Evolutionary conservation across 2,113 vertebrate genomes (phyloP), one percentile per base, ranked within the genome.

Genomic region (Chaenocephalus aceratus): DNA sequence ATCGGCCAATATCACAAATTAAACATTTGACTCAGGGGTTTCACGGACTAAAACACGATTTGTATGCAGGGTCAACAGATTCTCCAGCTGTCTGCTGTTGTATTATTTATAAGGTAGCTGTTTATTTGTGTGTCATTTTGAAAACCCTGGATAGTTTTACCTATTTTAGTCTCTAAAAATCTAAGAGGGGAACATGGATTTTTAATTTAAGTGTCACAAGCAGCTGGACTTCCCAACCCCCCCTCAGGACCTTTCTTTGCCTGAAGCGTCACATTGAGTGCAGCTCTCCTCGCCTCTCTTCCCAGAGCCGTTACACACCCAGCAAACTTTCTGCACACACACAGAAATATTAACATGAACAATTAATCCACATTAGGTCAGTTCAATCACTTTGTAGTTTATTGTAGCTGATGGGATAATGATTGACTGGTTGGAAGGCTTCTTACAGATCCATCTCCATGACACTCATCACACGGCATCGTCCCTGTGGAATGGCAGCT

Each of bases 381-480:
- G 0, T 30, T 26, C 11, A 72, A 15, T 41, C 14, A 64, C 51
- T 21, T 23, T 53, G 26, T 12, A 6, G 10, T 48, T 23, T 54
- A 26, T 62, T 41, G 36, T 60, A 7, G 65, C 1, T 8, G 7
- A 67, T 44, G 30, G 7, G 30, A 53, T 41, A 12, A 13, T 34
- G 16, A 30, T 10, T 49, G 1, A 60, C 15, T 18, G 10, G 10
- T 36, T 9, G 5, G 23, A 7, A 51, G 26, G 54, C 14, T 71
- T 70, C 93, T 92, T 81, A 95, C 95, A 26, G 60, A 63, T 52
- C 90, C 89, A 49, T 56, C 15, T 46, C 94, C 92, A 0, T 56
- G 3, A 74, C 95, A 96, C 1, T 81, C 57, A 0, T 58, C 14
- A 49, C 95, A 96, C 0, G 41, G 52, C 1, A 34, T 36, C 10